A percentile compares a stretch with the other conserved stretches of the same genome.
phyloP scores from a whole-genome alignment of 2,888 invertebrate species.

The Amblyjoppa proteus region DNA sequence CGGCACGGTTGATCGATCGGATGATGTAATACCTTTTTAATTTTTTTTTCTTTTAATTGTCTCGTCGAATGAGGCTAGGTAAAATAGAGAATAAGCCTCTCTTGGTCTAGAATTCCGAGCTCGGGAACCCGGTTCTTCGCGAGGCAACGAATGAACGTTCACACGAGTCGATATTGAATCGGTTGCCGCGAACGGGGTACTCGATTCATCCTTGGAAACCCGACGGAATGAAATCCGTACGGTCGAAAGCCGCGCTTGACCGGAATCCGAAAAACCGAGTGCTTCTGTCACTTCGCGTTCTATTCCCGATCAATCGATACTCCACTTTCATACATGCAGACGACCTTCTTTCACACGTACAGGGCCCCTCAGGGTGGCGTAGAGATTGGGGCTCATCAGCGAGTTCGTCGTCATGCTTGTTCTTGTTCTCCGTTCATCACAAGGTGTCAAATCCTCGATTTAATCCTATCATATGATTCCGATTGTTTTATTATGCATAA shows the following conservation, averaged over 20 bases:
- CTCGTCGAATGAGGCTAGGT: not conserved
- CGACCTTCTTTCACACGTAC: slow-evolving; percentile 45
- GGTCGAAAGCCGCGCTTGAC: slow-evolving; percentile 82
- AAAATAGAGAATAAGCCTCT: slow-evolving; percentile 7
- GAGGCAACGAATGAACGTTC: slow-evolving; percentile 40
- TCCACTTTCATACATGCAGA: slow-evolving; percentile 49
- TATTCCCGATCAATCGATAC: slow-evolving; percentile 52
- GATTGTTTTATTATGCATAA: not conserved
- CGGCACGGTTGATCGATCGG: not conserved
- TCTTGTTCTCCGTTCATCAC: slow-evolving; percentile 21
- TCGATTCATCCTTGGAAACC: slow-evolving; percentile 75
- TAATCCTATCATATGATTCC: not conserved
- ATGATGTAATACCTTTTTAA: not conserved
- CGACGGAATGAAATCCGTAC: slow-evolving; percentile 62
- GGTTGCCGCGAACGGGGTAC: slow-evolving; percentile 68
- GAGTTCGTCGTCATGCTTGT: slow-evolving; percentile 31
- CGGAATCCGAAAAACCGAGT: slow-evolving; percentile 80
- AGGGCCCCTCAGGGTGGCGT: slow-evolving; percentile 5
- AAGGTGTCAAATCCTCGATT: not conserved
- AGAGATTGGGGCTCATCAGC: slow-evolving; percentile 56
- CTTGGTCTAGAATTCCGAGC: not conserved
- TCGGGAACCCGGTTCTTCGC: not conserved
- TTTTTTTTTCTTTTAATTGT: not conserved
- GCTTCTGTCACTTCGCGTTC: slow-evolving; percentile 43
- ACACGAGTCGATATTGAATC: slow-evolving; percentile 66